A percentile compares a stretch with the other conserved stretches of the same genome.
These are phyloP conservation scores for Tachysurus fulvidraco DNA, from an alignment of 2,113 vertebrate genomes.

Conservation along the genomic window DNA sequence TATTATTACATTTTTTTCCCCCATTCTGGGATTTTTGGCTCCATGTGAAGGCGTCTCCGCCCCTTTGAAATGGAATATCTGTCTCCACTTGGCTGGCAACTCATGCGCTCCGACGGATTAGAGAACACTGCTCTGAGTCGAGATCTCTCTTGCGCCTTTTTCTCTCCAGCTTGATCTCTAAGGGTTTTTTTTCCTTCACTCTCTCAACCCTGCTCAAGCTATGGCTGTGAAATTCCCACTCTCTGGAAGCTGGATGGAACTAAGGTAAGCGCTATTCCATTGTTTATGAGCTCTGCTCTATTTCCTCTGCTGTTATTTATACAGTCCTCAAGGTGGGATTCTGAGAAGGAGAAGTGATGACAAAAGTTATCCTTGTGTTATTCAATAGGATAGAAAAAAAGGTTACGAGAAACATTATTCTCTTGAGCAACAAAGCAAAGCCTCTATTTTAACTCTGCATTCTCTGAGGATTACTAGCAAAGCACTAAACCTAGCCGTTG, in stretches of 20 bases:
- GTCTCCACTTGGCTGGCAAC: slow-evolving; percentile 50
- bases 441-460: slow-evolving; percentile 31
- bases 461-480: slow-evolving; percentile 31
- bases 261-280: slow-evolving; percentile 47
- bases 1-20: too few relatives aligned
- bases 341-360: neutral
- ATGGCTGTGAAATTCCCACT: slow-evolving; percentile 42
- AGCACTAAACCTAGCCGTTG: neutral
- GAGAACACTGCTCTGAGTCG: slow-evolving; percentile 39
- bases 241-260: slow-evolving; percentile 41
- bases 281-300: slow-evolving; percentile 48
- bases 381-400: neutral
- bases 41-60: slow-evolving; percentile 35
- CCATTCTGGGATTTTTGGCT: slow-evolving; percentile 44
- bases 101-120: slow-evolving; percentile 40
- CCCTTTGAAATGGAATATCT: slow-evolving; percentile 58
- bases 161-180: slow-evolving; percentile 41
- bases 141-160: slow-evolving; percentile 34
- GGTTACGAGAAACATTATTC: neutral
- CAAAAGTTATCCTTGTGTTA: neutral
- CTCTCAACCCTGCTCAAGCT: neutral
- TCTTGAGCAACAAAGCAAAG: slow-evolving; percentile 28
- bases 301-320: slow-evolving; percentile 48
- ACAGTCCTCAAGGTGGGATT: slow-evolving; percentile 41
- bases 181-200: neutral